These are phyloP conservation scores for Brachionus rotundiformis DNA, from an alignment of 1,140 invertebrate genomes.

Conservation along the genomic window DNA sequence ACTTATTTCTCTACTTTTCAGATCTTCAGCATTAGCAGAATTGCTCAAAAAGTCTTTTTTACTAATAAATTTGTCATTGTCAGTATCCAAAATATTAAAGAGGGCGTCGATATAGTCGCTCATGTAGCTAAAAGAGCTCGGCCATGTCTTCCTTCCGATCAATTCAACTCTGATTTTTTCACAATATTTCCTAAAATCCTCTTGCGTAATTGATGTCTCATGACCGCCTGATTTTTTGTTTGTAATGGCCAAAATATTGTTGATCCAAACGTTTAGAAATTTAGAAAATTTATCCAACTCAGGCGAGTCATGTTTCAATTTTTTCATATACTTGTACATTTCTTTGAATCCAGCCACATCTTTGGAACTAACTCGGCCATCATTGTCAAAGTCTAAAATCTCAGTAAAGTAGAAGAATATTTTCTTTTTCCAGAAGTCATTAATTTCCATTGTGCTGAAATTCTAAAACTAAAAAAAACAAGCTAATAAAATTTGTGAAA, in stretches of 20 bases:
- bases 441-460: constrained; percentile 30
- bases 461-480: neutral
- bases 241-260: constrained; percentile 11
- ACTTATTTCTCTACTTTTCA: constrained; percentile 31
- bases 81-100: constrained; percentile 38
- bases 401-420: constrained; percentile 46
- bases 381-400: constrained; percentile 47
- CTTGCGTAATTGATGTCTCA: constrained; percentile 14
- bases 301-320: constrained; percentile 42
- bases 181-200: constrained; percentile 49
- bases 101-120: constrained; percentile 42
- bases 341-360: constrained; percentile 31
- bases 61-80: constrained; percentile 19
- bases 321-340: constrained; percentile 46
- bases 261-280: constrained; percentile 45
- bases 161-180: constrained; percentile 37
- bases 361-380: constrained; percentile 7
- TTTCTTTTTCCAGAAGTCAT: constrained; percentile 49
- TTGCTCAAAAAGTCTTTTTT: constrained; percentile 41
- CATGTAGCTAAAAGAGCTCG: constrained; percentile 38
- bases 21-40: constrained; percentile 29
- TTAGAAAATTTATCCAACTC: constrained; percentile 40
- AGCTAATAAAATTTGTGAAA: neutral
- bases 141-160: constrained; percentile 25
- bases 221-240: constrained; percentile 11